phyloP scores from a whole-genome alignment of 1,140 invertebrate species.

The Pemphigus obesinymphae region DNA sequence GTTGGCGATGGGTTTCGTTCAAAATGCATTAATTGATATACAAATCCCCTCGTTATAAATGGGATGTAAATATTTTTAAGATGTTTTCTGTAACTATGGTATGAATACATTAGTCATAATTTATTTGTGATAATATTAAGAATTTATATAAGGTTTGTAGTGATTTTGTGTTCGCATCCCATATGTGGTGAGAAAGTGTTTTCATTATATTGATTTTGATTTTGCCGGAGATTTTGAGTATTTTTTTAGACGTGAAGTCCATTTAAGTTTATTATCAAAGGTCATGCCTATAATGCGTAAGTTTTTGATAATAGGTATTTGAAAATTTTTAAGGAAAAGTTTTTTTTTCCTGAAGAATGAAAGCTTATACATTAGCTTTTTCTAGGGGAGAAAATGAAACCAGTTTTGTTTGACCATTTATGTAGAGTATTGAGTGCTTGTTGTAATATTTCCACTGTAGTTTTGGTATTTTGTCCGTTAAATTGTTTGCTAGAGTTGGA shows the following conservation, averaged over 20 bases:
- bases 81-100: not conserved
- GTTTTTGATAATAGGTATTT: not conserved
- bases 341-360: not conserved
- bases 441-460: not conserved
- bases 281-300: not conserved
- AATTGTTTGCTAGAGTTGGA: too few relatives aligned
- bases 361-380: not conserved
- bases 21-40: too few relatives aligned
- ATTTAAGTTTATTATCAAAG: not conserved
- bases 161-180: not conserved
- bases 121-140: not conserved
- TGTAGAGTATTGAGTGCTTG: not conserved
- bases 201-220: not conserved
- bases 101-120: not conserved
- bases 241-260: not conserved
- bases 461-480: not conserved
- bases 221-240: not conserved
- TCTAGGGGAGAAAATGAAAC: not conserved
- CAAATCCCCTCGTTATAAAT: too few relatives aligned
- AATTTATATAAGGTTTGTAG: slow-evolving; percentile 2
- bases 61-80: not conserved
- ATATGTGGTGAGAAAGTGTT: not conserved
- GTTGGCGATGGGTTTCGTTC: too few relatives aligned
- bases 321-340: not conserved
- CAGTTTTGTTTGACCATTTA: not conserved